Percentiles rank a stretch among this genome's conserved stretches.
phyloP scores from a whole-genome alignment of 1,140 invertebrate species.

The Aricia agestis region DNA sequence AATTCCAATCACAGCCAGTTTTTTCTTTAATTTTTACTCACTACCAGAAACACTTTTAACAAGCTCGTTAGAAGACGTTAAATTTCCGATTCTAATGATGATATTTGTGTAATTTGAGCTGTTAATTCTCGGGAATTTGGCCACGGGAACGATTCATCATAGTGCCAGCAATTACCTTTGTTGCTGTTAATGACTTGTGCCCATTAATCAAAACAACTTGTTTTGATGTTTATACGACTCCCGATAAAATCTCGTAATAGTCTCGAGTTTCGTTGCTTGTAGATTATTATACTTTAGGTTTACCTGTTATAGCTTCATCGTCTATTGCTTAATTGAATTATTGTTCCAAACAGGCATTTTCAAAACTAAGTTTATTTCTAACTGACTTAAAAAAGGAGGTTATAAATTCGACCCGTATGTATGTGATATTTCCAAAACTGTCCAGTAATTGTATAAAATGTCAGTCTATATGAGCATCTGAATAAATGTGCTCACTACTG shows the following conservation, averaged over 20 bases:
- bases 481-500: too few species aligned
- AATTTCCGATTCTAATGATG: conserved; percentile 29
- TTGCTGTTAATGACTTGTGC: conserved; percentile 64
- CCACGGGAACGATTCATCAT: conserved; percentile 64
- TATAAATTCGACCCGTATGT: too few species aligned
- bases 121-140: conserved; percentile 50
- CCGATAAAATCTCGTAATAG: conserved; percentile 72
- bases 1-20: too few species aligned
- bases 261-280: conserved; percentile 58
- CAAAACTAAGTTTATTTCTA: too few species aligned
- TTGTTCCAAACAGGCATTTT: too few species aligned
- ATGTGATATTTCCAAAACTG: too few species aligned
- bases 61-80: conserved; percentile 30
- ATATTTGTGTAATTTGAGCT: conserved; percentile 31
- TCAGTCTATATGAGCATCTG: too few species aligned
- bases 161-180: conserved; percentile 70
- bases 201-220: conserved; percentile 65
- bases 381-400: too few species aligned
- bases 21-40: conserved; percentile 25
- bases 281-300: conserved; percentile 38
- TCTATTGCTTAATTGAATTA: too few species aligned
- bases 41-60: conserved; percentile 24
- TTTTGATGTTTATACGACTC: conserved; percentile 59
- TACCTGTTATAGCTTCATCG: conserved; percentile 29
- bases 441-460: too few species aligned